These are phyloP conservation scores for Acleris literana DNA, from an alignment of 2,888 invertebrate species.

Conservation along the genomic window DNA sequence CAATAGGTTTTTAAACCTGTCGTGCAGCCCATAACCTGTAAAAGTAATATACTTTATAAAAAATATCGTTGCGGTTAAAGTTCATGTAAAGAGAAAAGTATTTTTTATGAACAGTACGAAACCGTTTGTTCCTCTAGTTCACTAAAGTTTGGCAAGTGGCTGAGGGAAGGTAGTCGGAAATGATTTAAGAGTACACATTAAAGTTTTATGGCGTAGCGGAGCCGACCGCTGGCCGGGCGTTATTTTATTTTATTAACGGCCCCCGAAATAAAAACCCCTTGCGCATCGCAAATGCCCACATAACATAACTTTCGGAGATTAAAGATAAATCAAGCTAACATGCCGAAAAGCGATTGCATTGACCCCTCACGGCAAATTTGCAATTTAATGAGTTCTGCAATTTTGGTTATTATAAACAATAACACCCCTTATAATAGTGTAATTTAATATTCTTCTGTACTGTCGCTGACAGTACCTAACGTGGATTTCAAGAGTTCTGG, in stretches of 20 bases:
- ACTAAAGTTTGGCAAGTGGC: constrained; percentile 33
- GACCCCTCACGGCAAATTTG: constrained; percentile 27
- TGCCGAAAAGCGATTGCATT: constrained; percentile 21
- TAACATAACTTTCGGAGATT: constrained; percentile 37
- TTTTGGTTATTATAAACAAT: constrained; percentile 11
- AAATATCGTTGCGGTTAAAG: neutral
- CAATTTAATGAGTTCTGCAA: constrained; percentile 24
- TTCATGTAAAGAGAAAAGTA: neutral
- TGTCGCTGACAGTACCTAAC: too few species aligned
- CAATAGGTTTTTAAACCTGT: neutral
- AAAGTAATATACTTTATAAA: neutral
- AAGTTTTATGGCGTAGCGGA: constrained; percentile 49
- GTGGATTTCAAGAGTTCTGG: too few species aligned
- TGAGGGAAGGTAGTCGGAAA: constrained; percentile 45
- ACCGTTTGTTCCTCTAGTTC: constrained; percentile 12
- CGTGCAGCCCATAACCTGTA: constrained; percentile 3
- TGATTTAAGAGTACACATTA: constrained; percentile 55
- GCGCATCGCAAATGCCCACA: constrained; percentile 34
- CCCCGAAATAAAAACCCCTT: constrained; percentile 36
- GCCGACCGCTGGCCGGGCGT: constrained; percentile 36
- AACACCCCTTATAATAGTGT: neutral
- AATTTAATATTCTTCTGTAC: neutral
- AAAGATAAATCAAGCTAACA: constrained; percentile 35
- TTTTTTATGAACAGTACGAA: neutral
- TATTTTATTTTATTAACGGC: constrained; percentile 40